Evolutionary conservation across 2,888 invertebrate species (phyloP), one percentile per base, ranked within the genome.

Genomic region (Pomacea canaliculata): DNA sequence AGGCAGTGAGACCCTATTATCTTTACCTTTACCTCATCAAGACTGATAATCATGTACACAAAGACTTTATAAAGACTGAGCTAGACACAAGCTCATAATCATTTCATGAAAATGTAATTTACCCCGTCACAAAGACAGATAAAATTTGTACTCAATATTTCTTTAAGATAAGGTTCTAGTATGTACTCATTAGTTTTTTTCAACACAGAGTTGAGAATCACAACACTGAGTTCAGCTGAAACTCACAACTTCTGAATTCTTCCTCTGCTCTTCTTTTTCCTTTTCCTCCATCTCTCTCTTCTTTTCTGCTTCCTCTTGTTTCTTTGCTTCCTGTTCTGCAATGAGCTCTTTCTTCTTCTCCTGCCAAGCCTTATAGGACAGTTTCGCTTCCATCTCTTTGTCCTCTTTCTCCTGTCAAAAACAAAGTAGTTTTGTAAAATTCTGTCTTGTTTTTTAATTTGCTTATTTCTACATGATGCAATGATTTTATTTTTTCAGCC

Each of bases 351-450:
- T 81, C 80, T 86, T 87, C 62, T 83, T 77, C 72, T 86, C 85
- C 80, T 81, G 81, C 87, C 87, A 87, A 1, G 85, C 82, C 68
- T 81, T 82, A 69, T 83, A 88, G 8, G 88, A 85, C 19, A 81
- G 76, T 70, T 83, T 78, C 49, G 84, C 83, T 70, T 86, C 86
- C 23, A 79, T 70, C 23, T 69, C 59, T 75, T 87, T 87, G 59
- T 86, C 83, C 76, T 82, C 70, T 72, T 83, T 78, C 37, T 82
- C 85, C 87, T 87, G 60, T 1, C 16, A 68, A 70, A 76, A 23
- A 74, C 27, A 23, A 56, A 48, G 56, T 60, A 60, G 13, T 59
- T 70, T 70, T 12, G 48, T 48, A n/a, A 62, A 59, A 37, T 23
- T 56, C n/a, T 23, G 1, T 51, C 68, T 56, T 63, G 7, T 71